Evolutionary conservation across 2,888 invertebrate genomes (phyloP), one percentile per base, ranked within the genome.

Genomic region (Tenthredo scrophulariae): DNA sequence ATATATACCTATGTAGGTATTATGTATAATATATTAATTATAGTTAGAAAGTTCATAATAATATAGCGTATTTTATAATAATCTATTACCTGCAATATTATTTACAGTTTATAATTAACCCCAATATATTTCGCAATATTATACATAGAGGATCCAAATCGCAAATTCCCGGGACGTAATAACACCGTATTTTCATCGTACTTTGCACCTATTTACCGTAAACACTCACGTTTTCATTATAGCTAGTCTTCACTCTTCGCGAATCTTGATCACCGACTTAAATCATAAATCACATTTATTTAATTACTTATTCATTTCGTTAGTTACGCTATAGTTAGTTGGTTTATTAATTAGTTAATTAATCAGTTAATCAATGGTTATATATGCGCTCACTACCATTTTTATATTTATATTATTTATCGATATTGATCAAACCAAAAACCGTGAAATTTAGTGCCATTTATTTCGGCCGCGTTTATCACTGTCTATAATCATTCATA

Each of bases 41-140:
- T 15, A 33, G 33, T 67, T 67, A 33, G 33, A 67, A 67, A 33
- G 67, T 67, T 67, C 26, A 67, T 67, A n/a, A n/a, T n/a, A n/a
- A n/a, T n/a, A 18, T 67, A 67, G 29, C 15, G 18, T 67, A 26
- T 67, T 18, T 67, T n/a, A 6, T 67, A 18, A 22, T 26, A 9
- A 26, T 62, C 62, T 62, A 22, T 62, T 67, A 67, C 67, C 33
- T 33, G 33, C 29, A 33, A 13, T 26, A 67, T 67, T 67, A 67
- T 67, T 67, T 67, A 67, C 67, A 46, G 3, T 46, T 46, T 13
- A 67, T 43, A 0, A 65, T 67, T 33, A 6, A 67, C 67, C 13
- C 33, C n/a, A 6, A 18, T 50, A 50, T 50, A 50, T 50, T 18
- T 50, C 18, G 18, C 18, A 6, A 50, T 50, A 18, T 50, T 18